Evolutionary conservation across 1,140 invertebrate species (phyloP).

Genomic region (Dendrolimus punctatus): DNA sequence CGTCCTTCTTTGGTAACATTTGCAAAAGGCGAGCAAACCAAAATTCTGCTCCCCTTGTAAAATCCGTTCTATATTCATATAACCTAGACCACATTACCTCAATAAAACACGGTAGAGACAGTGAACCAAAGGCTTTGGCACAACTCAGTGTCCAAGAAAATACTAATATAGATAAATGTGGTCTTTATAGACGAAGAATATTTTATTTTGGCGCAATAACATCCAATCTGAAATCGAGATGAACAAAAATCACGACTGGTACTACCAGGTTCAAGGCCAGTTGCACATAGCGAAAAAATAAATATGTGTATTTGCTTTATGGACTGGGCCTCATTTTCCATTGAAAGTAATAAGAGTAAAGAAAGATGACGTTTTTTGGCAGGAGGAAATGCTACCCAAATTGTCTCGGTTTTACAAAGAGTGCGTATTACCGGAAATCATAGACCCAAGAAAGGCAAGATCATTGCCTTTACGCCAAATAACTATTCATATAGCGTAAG

Average conservation of each 20-base stretch:
- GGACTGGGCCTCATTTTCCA: conserved; percentile 2
- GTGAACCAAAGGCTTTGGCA: conserved; percentile 7
- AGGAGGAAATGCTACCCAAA: conserved; percentile 9
- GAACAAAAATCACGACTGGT: conserved; percentile 17
- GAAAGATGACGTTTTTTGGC: conserved; percentile 10
- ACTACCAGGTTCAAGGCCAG: conserved; percentile 21
- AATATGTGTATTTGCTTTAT: conserved; percentile 9
- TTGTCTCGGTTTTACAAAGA: conserved; percentile 11
- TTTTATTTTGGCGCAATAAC: conserved; percentile 10
- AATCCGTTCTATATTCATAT: conserved; percentile 10
- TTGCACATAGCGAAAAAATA: conserved; percentile 15
- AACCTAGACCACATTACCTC: conserved; percentile 8
- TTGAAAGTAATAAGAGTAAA: conserved; percentile 7
- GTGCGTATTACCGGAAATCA: conserved; percentile 10
- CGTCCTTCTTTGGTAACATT: conserved; percentile 34
- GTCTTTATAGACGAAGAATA: conserved; percentile 10
- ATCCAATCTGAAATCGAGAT: conserved; percentile 7
- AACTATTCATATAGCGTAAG: no score
- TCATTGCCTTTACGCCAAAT: conserved; percentile 2
- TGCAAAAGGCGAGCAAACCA: conserved; percentile 6
- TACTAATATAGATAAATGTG: conserved; percentile 9
- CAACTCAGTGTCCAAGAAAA: conserved; percentile 12
- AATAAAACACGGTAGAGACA: conserved; percentile 10
- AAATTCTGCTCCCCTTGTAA: conserved; percentile 10
- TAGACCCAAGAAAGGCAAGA: conserved; percentile 10